A percentile compares a stretch with the other conserved stretches of the same genome.
Evolutionary conservation across 2,888 invertebrate species (phyloP).

Genomic region (Drosophila leonis): DNA sequence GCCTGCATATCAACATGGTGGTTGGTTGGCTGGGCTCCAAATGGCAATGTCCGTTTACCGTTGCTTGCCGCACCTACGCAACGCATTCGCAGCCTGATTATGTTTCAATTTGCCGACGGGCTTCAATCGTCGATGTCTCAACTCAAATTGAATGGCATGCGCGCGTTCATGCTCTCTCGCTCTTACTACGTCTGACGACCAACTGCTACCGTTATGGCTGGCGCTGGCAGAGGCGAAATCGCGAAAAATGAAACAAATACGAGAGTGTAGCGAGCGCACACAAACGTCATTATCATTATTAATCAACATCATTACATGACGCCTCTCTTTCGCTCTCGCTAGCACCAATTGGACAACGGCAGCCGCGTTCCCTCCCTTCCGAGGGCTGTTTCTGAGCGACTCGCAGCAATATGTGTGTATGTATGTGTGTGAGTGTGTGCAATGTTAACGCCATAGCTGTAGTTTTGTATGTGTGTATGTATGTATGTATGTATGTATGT

Average conservation of each 20-base stretch:
- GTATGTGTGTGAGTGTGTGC: slow-evolving; percentile 15
- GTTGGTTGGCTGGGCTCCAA: slow-evolving; percentile 28
- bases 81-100: slow-evolving; percentile 28
- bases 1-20: slow-evolving; percentile 11
- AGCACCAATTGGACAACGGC: slow-evolving; percentile 55
- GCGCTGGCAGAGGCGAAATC: slow-evolving; percentile 21
- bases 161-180: slow-evolving; percentile 71
- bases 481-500: slow-evolving; percentile 11
- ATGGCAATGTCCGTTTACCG: slow-evolving; percentile 41
- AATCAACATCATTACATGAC: slow-evolving; percentile 17
- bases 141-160: slow-evolving; percentile 47
- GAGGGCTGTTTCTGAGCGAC: slow-evolving; percentile 51
- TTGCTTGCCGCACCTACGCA: slow-evolving; percentile 50
- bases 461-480: background rate
- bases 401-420: slow-evolving; percentile 44
- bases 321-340: slow-evolving; percentile 32
- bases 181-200: slow-evolving; percentile 50
- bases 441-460: slow-evolving; percentile 47
- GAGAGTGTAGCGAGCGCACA: slow-evolving; percentile 24
- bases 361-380: slow-evolving; percentile 15
- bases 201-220: slow-evolving; percentile 66
- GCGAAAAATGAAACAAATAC: slow-evolving; percentile 36
- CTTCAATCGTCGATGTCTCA: slow-evolving; percentile 37
- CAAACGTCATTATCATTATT: slow-evolving; percentile 57
- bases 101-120: slow-evolving; percentile 64